Conservation (phyloP, 2,797 vertebrate species). For the Betta splendens region DNA sequence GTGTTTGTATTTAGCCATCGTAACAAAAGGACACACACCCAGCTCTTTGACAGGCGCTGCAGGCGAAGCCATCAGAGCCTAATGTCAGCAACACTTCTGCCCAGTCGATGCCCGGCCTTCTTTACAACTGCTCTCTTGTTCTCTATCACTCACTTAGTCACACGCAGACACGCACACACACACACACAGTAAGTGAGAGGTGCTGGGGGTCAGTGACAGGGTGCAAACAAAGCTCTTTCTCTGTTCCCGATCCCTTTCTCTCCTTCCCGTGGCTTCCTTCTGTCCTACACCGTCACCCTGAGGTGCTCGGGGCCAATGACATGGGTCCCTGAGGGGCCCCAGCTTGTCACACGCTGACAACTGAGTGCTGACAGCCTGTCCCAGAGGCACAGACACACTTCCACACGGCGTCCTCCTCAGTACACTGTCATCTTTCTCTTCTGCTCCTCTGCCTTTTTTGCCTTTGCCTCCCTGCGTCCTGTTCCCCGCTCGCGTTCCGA, state of each 20-base stretch:
- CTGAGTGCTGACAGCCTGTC: constrained; percentile 63
- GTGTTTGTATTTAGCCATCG: no score
- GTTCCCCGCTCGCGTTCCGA: not conserved
- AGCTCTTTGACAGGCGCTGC: constrained; percentile 49
- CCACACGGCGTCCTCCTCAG: not conserved
- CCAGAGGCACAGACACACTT: constrained; percentile 35
- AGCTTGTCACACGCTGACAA: constrained; percentile 62
- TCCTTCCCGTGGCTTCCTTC: constrained; percentile 23
- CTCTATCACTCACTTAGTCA: not conserved
- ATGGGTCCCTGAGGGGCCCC: constrained; percentile 51
- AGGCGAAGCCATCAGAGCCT: constrained; percentile 35
- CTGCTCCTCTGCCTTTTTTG: not conserved
- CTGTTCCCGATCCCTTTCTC: constrained; percentile 25
- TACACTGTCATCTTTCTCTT: constrained; percentile 10
- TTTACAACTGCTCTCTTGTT: constrained; percentile 29
- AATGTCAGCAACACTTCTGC: constrained; percentile 48
- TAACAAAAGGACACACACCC: constrained; percentile 1
- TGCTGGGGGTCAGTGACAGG: constrained; percentile 72
- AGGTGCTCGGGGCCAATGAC: constrained; percentile 58
- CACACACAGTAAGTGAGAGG: constrained; percentile 31
- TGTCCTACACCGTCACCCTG: constrained; percentile 52
- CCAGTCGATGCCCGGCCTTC: constrained; percentile 27
- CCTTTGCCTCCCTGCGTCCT: constrained; percentile 1
- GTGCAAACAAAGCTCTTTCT: constrained; percentile 68
- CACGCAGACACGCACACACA: constrained; percentile 18